Evolutionary conservation across 2,113 vertebrate species (phyloP).

Genomic region (Varanus salvator): DNA sequence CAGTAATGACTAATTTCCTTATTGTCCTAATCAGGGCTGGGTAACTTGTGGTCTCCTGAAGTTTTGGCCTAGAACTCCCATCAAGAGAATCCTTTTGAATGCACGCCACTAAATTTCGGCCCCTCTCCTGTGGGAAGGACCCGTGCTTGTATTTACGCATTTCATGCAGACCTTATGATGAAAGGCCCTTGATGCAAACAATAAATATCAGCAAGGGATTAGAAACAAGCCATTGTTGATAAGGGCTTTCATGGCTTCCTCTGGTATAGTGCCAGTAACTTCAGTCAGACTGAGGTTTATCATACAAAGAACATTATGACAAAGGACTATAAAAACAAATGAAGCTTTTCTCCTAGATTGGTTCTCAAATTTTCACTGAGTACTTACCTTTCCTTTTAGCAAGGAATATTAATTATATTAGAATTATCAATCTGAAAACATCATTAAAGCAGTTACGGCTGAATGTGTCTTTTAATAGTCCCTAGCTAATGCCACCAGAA

Average conservation of each 20-base stretch:
- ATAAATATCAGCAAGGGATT: background rate
- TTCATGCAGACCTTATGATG: background rate
- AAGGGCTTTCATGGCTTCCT: background rate
- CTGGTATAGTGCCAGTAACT: background rate
- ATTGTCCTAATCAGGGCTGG: no score
- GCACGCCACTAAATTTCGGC: background rate
- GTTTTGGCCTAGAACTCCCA: no score
- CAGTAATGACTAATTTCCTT: background rate
- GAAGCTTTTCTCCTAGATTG: slow-evolving; percentile 12
- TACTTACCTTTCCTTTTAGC: background rate
- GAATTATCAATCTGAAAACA: background rate
- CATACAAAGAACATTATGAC: slow-evolving; percentile 11
- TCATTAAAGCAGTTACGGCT: background rate
- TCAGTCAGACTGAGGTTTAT: background rate
- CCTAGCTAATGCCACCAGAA: background rate
- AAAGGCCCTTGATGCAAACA: background rate
- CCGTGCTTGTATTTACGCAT: background rate
- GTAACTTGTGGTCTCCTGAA: no score
- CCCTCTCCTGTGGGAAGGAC: background rate
- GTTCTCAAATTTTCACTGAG: background rate
- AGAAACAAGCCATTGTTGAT: background rate
- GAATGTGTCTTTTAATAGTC: background rate
- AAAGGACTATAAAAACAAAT: slow-evolving; percentile 4
- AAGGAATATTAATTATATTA: slow-evolving; percentile 12
- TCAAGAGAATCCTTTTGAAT: no score